These are phyloP conservation scores for Oenanthe melanoleuca DNA, from an alignment of 2,113 vertebrate genomes.

Conservation along the genomic window DNA sequence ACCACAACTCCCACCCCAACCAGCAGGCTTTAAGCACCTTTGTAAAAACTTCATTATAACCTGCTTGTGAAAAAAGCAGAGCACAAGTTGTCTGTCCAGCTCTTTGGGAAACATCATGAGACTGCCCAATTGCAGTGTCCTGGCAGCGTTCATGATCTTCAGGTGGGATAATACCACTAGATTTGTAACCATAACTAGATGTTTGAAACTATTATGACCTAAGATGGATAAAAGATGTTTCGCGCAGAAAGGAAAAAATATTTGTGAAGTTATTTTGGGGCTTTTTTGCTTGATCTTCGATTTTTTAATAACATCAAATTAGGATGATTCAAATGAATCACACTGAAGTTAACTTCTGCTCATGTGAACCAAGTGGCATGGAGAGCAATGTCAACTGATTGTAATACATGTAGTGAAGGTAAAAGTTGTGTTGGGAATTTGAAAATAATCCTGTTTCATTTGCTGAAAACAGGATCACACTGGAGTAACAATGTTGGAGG, in stretches of 20 bases:
- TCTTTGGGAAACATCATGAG: background rate
- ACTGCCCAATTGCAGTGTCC: background rate
- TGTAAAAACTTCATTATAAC: background rate
- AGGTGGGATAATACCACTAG: background rate
- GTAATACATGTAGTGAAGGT: background rate
- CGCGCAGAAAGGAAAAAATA: background rate
- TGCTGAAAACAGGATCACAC: background rate
- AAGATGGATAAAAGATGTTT: background rate
- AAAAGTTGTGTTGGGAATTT: background rate
- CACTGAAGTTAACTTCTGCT: background rate
- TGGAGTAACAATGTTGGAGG: background rate
- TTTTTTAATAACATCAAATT: background rate
- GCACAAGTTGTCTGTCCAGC: background rate
- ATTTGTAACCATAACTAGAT: background rate
- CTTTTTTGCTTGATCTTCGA: background rate
- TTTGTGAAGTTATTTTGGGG: background rate
- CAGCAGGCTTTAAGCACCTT: background rate
- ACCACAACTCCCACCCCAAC: background rate
- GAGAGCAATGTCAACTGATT: background rate
- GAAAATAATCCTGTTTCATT: background rate
- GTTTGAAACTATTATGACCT: background rate
- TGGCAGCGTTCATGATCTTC: background rate
- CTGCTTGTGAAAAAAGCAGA: background rate
- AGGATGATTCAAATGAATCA: background rate
- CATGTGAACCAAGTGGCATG: background rate